These are phyloP conservation scores for Congeria kusceri DNA, from an alignment of 2,888 invertebrate genomes.

Conservation along the genomic window DNA sequence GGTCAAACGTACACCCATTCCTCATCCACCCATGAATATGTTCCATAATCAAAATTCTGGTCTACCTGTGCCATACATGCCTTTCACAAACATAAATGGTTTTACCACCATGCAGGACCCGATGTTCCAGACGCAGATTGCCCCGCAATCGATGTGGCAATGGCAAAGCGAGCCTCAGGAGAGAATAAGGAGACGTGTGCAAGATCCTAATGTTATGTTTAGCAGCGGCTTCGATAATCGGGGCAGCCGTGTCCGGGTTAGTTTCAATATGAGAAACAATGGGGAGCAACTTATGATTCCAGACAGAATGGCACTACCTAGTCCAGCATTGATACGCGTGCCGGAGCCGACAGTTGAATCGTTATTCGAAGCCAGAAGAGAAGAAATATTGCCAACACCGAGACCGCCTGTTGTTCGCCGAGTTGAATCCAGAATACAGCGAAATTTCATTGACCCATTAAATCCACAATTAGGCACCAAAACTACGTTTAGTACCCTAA, in stretches of 20 bases:
- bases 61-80: conserved; percentile 1
- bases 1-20: neutral
- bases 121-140: neutral
- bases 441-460: conserved; percentile 37
- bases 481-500: conserved; percentile 7
- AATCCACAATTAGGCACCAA: conserved; percentile 11
- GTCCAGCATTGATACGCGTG: conserved; percentile 14
- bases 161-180: neutral
- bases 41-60: neutral
- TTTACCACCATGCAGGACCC: neutral
- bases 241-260: neutral
- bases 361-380: neutral
- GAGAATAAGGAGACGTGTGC: neutral
- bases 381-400: neutral
- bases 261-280: neutral
- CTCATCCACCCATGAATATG: too few relatives aligned
- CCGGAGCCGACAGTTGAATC: conserved; percentile 11
- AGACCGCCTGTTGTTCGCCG: neutral
- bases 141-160: neutral
- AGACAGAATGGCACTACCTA: neutral
- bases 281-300: neutral
- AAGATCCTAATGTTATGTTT: neutral
- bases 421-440: conserved; percentile 33
- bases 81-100: neutral
- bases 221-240: neutral